Evolutionary conservation across 2,113 vertebrate genomes (phyloP), one percentile per base, ranked within the genome.

Genomic region (Anhinga anhinga): DNA sequence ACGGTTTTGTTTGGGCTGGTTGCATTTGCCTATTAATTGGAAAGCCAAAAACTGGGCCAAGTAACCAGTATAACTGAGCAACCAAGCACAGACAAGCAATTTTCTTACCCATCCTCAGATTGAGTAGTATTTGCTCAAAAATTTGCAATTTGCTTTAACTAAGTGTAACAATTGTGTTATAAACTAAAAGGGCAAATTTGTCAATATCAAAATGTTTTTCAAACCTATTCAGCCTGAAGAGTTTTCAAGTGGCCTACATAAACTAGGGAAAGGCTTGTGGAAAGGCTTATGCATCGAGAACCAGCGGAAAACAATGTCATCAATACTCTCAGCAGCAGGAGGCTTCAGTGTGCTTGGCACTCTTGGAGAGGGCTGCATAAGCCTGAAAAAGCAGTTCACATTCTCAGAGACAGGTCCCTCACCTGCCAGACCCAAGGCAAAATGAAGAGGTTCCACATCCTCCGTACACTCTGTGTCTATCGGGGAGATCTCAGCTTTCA

Each of bases 371-470:
- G 55, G 56, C 58, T 61, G 26, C 3, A 0, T 40, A 47, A 15
- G 21, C 79, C 26, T 69, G n/a, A 66, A 87, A 76, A 82, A 93
- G 38, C 20, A 72, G 40, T 55, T 87, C 23, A 71, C 22, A 16
- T 71, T 53, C 61, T 82, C 63, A 82, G 44, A 49, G 29, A 19
- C 0, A 2, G 22, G 34, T 45, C 18, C 47, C 32, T 76, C 29
- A 59, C 8, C 30, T 74, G 61, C 30, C 62, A 79, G 25, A 42
- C 49, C 25, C 0, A 0, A 80, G 27, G 52, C 0, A 2, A 89
- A 95, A 59, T 9, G 10, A 69, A 53, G 19, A 59, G 1, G 0
- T 83, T 86, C 38, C 42, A 30, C 7, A 1, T 29, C 27, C 38
- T 82, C 29, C 8, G 0, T 42, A 65, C 0, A 2, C 14, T 62